These are phyloP conservation scores for Nerophis ophidion DNA, from an alignment of 2,113 vertebrate species.

Conservation along the genomic window DNA sequence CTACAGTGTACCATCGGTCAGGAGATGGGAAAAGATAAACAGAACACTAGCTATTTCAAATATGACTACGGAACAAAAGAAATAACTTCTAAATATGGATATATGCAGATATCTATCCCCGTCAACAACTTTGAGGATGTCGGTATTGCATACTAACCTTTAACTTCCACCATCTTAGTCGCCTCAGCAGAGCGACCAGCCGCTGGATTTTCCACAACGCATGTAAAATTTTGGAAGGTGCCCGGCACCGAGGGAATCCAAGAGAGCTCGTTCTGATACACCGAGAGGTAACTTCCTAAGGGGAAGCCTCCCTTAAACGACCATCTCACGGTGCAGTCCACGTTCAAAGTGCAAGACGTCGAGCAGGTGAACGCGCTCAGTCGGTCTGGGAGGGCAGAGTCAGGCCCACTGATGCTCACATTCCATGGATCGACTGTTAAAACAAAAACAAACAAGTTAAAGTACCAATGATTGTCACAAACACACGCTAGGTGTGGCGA, in stretches of 20 bases:
- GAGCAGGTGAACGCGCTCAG: constrained; percentile 37
- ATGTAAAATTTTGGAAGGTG: constrained; percentile 46
- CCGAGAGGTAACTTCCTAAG: constrained; percentile 16
- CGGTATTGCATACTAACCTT: constrained; percentile 13
- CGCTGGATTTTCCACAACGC: constrained; percentile 38
- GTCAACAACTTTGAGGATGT: no score
- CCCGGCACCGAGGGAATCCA: constrained; percentile 41
- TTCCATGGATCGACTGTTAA: constrained; percentile 37
- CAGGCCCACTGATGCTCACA: constrained; percentile 37
- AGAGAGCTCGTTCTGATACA: constrained; percentile 17
- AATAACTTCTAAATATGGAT: no score
- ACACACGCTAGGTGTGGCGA: no score
- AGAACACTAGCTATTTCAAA: no score
- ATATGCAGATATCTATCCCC: no score
- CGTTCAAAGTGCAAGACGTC: constrained; percentile 25
- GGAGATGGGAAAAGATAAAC: no score
- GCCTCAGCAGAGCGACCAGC: constrained; percentile 24
- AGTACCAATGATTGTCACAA: no score
- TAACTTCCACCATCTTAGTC: constrained; percentile 44
- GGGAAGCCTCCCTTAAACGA: constrained; percentile 39
- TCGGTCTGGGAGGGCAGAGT: constrained; percentile 17
- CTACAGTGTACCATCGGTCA: no score
- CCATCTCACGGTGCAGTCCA: constrained; percentile 45
- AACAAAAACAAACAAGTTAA: neutral
- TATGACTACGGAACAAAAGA: no score